These are phyloP conservation scores for Laterallus jamaicensis DNA, from an alignment of 2,113 vertebrate species.

Conservation along the genomic window DNA sequence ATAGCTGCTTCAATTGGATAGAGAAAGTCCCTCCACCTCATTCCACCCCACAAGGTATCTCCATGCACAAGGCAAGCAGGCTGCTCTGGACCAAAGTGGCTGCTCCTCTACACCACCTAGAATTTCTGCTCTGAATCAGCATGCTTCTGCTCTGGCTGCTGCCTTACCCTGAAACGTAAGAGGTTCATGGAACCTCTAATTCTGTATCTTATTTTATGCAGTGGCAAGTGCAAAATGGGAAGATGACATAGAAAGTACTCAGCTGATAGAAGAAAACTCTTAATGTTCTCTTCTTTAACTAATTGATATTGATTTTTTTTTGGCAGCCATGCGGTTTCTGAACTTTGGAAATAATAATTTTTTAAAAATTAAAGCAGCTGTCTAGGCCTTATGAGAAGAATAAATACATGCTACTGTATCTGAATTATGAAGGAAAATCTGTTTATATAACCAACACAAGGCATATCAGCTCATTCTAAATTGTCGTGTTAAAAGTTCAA, in stretches of 20 bases:
- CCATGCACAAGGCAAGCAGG: neutral
- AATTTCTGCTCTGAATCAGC: neutral
- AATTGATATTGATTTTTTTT: neutral
- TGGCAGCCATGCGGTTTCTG: neutral
- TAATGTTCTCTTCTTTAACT: neutral
- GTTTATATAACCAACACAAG: neutral
- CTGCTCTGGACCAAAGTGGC: neutral
- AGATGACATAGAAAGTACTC: neutral
- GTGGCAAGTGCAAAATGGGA: neutral
- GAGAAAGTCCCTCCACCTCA: neutral
- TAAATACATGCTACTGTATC: neutral
- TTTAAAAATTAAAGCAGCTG: neutral
- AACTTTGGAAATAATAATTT: neutral
- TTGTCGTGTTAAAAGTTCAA: neutral
- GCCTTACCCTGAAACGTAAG: neutral
- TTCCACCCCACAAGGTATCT: neutral
- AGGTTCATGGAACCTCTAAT: neutral
- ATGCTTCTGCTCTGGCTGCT: neutral
- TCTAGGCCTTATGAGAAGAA: neutral
- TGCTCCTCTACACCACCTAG: neutral
- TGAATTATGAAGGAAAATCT: neutral
- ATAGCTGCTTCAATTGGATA: rapidly evolving
- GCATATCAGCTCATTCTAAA: neutral
- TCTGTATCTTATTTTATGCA: neutral
- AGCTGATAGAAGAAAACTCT: neutral